Evolutionary conservation across 2,113 vertebrate species (phyloP).

Genomic region (Spea multiplicata): DNA sequence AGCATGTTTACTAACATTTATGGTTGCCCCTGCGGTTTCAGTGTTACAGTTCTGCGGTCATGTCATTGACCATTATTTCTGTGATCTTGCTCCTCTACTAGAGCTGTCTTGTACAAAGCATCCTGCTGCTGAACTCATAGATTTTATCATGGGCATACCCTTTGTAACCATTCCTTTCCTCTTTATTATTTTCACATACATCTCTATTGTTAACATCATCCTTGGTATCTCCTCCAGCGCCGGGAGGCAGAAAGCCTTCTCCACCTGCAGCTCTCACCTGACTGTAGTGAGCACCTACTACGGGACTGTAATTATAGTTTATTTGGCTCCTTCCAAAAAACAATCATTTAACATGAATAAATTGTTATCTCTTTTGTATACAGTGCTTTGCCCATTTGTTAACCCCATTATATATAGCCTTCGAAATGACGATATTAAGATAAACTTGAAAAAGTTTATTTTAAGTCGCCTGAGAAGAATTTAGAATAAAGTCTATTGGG

Average conservation of each 20-base stretch:
- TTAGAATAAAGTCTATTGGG: no score
- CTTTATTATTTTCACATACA: conserved; percentile 4
- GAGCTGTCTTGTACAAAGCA: no score
- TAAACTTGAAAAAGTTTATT: not conserved
- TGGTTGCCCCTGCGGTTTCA: no score
- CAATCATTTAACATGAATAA: not conserved
- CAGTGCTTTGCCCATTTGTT: not conserved
- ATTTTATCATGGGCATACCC: no score
- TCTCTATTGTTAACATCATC: conserved; percentile 3
- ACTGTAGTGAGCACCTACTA: not conserved
- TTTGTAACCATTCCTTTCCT: not conserved
- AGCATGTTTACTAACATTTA: no score
- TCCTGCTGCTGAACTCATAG: no score
- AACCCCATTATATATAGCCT: conserved; percentile 12
- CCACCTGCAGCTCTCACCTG: conserved; percentile 18
- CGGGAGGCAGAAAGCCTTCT: conserved; percentile 15
- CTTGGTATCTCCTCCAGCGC: not conserved
- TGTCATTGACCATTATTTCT: no score
- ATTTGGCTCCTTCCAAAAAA: not conserved
- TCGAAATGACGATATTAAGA: not conserved
- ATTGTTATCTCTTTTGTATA: not conserved
- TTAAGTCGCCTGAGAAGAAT: no score
- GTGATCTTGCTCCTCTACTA: no score
- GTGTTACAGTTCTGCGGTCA: no score
- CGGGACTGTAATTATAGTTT: conserved; percentile 8